phyloP scores from a whole-genome alignment of 2,797 vertebrate species.

The Semaprochilodus insignis region DNA sequence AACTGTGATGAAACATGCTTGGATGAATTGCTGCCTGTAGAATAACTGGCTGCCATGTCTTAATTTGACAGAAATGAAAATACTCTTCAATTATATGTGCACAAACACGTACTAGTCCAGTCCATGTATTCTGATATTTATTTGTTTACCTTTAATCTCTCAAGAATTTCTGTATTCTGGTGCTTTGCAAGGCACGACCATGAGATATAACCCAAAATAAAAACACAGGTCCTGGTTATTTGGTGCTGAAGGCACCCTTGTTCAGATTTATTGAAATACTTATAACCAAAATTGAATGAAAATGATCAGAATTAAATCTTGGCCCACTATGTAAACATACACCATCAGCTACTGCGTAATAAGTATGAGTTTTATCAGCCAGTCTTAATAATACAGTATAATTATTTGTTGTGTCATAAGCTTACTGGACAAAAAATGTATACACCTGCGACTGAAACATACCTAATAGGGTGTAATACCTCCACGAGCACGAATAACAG shows the following conservation, averaged over 20 bases:
- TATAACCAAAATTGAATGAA: not conserved
- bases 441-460: too few relatives aligned
- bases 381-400: not conserved
- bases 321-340: not conserved
- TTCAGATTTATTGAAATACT: not conserved
- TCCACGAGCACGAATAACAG: too few relatives aligned
- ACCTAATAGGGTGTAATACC: too few relatives aligned
- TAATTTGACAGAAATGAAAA: not conserved
- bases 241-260: not conserved
- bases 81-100: not conserved
- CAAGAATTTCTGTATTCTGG: not conserved
- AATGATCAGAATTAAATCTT: not conserved
- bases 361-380: not conserved
- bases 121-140: not conserved
- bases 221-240: not conserved
- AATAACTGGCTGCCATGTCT: not conserved
- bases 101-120: not conserved
- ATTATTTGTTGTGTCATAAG: not conserved
- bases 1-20: not conserved
- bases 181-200: not conserved
- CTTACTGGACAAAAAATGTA: too few relatives aligned
- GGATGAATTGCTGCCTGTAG: not conserved
- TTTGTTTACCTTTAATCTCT: not conserved
- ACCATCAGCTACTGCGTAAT: not conserved
- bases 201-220: slow-evolving; percentile 8